Evolutionary conservation across 2,888 invertebrate species (phyloP).

Genomic region (Napeogenes sylphis): DNA sequence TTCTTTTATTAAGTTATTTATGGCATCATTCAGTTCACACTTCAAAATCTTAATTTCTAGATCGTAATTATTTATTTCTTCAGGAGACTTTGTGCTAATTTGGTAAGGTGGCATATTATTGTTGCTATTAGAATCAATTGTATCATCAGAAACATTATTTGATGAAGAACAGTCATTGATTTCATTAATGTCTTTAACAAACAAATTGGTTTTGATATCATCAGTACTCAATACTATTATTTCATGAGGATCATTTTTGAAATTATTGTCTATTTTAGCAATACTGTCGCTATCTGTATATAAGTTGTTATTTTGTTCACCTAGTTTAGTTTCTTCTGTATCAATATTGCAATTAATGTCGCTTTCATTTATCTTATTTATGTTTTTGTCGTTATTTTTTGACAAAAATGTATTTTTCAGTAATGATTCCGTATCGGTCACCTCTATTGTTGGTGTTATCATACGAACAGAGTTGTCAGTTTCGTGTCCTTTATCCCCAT

Average conservation of each 20-base stretch:
- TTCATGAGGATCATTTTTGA: constrained; percentile 46
- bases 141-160: neutral
- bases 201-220: constrained; percentile 60
- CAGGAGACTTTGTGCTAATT: constrained; percentile 25
- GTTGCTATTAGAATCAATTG: constrained; percentile 4
- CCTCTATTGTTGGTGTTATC: constrained; percentile 73
- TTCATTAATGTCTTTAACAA: constrained; percentile 58
- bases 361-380: constrained; percentile 6
- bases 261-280: constrained; percentile 18
- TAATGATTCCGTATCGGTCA: constrained; percentile 65
- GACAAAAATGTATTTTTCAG: constrained; percentile 55
- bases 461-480: constrained; percentile 70
- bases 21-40: constrained; percentile 69
- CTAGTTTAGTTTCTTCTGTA: constrained; percentile 13
- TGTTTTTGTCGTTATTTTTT: constrained; percentile 26
- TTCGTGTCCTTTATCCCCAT: constrained; percentile 62
- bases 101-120: constrained; percentile 15
- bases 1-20: constrained; percentile 69
- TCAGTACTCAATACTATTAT: constrained; percentile 63
- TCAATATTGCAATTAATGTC: constrained; percentile 20
- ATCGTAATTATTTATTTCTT: constrained; percentile 43
- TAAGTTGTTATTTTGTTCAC: constrained; percentile 2
- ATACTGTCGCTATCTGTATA: constrained; percentile 10
- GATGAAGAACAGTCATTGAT: constrained; percentile 2
- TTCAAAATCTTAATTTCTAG: constrained; percentile 67